Base-by-base conservation (phyloP, 2,797 vertebrate species). In the Pampus argenteus region DNA sequence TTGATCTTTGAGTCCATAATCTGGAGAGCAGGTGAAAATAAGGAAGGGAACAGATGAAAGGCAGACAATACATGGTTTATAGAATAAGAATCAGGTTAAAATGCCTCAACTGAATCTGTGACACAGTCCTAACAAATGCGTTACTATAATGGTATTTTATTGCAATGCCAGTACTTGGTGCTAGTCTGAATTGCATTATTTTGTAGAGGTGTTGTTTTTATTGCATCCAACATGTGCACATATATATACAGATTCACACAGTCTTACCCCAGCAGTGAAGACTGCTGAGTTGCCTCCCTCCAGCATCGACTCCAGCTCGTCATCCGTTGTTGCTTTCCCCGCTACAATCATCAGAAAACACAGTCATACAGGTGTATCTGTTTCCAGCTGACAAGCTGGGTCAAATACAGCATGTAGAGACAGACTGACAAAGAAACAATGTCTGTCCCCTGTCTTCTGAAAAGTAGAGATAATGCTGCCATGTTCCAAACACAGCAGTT, bases 1-100 rank as follows among this genome's bases (percentile, higher is more conserved):
- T 96, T 97, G 86, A 99, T 99, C 88, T 96, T 96, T 0, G 97
- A 97, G 82, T 97, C 97, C 68, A 95, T 95, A 80, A 99, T 98
- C 97, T 99, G 69, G 3, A 52, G 17, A 18, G 13, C 6, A 50
- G 28, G 8, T 31, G n/a, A 23, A 45, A 65, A 18, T 22, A 4
- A 36, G 23, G 14, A 45, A 13, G 28, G 8, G 45, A 26, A 57
- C 1, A 48, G 6, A 58, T 29, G 5, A 29, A 36, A 36, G 9
- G 52, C 1, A 42, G 4, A 66, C 4, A 28, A 42, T 2, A 49
- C 13, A 0, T 59, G 11, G 1, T 20, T 20, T 26, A 18, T 1
- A 45, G 10, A 54, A 57, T 9, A 15, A 3, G 1, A 48, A n/a
- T n/a, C n/a, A n/a, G n/a, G n/a, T n/a, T n/a, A n/a, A n/a, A n/a